Evolutionary conservation across 2,797 vertebrate genomes (phyloP).

Genomic region (Rhinichthys osculus): DNA sequence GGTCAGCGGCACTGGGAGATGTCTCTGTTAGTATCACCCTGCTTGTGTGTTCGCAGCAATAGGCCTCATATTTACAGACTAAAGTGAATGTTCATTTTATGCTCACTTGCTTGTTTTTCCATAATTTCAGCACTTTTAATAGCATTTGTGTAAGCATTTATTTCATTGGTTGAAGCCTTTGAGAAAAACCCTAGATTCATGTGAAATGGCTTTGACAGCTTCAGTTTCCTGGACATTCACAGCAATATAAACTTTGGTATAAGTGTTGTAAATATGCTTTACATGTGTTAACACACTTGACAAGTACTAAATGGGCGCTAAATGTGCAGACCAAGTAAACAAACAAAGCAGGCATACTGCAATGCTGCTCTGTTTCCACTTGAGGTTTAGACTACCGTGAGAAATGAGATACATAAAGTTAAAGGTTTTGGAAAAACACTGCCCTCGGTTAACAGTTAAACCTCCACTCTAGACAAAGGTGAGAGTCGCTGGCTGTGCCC

Average conservation of each 20-base stretch:
- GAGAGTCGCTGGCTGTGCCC: neutral
- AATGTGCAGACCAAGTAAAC: neutral
- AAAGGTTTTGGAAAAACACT: neutral
- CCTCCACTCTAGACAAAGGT: slow-evolving; percentile 2
- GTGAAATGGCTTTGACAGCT: neutral
- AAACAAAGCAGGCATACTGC: neutral
- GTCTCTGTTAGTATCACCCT: neutral
- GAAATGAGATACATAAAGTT: neutral
- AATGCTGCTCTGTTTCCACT: neutral
- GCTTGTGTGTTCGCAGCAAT: neutral
- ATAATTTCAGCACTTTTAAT: neutral
- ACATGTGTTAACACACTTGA: neutral
- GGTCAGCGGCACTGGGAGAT: neutral
- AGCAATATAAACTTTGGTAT: neutral
- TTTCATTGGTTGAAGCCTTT: neutral
- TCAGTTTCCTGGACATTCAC: neutral
- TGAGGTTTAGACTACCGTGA: slow-evolving; percentile 2
- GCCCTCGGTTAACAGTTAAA: neutral
- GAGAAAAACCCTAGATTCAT: neutral
- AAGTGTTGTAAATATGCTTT: neutral
- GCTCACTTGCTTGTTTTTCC: neutral
- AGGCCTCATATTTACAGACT: neutral
- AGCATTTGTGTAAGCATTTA: neutral
- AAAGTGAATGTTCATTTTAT: neutral
- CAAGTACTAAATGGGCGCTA: neutral